Evolutionary conservation across 2,888 invertebrate genomes (phyloP).

Genomic region (Pammene fasciana): DNA sequence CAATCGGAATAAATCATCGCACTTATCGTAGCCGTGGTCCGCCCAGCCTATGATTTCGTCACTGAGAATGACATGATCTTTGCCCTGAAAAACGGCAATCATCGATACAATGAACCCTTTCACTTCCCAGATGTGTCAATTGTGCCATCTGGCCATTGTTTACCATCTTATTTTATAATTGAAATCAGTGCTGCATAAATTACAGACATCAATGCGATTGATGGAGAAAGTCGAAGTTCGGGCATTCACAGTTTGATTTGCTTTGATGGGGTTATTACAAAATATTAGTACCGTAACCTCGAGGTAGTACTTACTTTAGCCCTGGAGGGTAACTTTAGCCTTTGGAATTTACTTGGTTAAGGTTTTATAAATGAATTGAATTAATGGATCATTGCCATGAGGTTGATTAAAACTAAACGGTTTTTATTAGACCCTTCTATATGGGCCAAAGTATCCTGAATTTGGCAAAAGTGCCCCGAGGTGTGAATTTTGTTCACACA

Average conservation of each 20-base stretch:
- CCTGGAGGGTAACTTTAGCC: too few species aligned
- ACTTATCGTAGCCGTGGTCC: conserved; percentile 13
- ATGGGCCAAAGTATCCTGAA: too few species aligned
- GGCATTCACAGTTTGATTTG: background rate
- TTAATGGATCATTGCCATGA: too few species aligned
- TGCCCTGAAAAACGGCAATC: conserved; percentile 64
- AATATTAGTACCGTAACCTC: background rate
- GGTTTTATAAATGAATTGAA: too few species aligned
- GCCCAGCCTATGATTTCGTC: conserved; percentile 58
- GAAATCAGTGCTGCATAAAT: conserved; percentile 35
- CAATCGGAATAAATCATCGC: background rate
- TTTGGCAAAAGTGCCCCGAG: too few species aligned
- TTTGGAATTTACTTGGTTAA: too few species aligned
- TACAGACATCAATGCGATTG: conserved; percentile 24
- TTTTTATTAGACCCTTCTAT: too few species aligned
- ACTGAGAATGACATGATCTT: conserved; percentile 80
- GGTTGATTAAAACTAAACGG: too few species aligned
- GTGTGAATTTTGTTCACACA: background rate
- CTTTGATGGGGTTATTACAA: background rate
- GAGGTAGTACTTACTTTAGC: too few species aligned
- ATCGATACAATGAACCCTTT: conserved; percentile 74
- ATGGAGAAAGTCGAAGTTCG: conserved; percentile 14
- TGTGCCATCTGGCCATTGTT: conserved; percentile 56
- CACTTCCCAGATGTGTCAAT: conserved; percentile 75
- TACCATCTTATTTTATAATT: conserved; percentile 38